A percentile compares a stretch with the other conserved stretches of the same genome.
phyloP scores from a whole-genome alignment of 2,888 invertebrate genomes.

The Cyclophora albipunctata region DNA sequence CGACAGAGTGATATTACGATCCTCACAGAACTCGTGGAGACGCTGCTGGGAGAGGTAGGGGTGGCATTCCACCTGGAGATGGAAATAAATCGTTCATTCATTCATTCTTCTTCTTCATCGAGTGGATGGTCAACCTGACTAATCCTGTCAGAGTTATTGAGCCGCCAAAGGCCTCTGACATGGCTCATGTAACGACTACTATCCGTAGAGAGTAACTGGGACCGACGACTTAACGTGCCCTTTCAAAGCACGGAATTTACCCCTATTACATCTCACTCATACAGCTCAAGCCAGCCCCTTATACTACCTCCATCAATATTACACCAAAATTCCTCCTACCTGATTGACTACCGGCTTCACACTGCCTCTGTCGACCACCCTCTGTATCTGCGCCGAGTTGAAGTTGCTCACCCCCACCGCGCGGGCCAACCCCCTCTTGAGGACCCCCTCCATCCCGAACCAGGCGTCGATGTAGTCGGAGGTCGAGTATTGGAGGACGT shows the following conservation, averaged over 20 bases:
- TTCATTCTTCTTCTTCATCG: too few species aligned
- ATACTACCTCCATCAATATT: too few species aligned
- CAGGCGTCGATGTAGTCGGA: conserved; percentile 85
- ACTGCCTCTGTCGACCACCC: conserved; percentile 78
- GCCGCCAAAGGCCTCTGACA: too few species aligned
- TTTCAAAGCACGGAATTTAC: too few species aligned
- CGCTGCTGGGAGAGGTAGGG: conserved; percentile 83
- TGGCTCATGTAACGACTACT: too few species aligned
- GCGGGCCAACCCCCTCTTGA: conserved; percentile 78
- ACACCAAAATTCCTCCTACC: conserved; percentile 30
- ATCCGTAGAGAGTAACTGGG: too few species aligned
- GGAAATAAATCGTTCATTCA: neutral
- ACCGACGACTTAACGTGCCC: too few species aligned
- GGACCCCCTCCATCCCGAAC: conserved; percentile 86
- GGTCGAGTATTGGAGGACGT: conserved; percentile 51
- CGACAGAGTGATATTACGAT: conserved; percentile 79
- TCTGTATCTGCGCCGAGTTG: conserved; percentile 84
- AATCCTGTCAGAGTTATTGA: too few species aligned
- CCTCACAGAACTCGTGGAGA: conserved; percentile 79
- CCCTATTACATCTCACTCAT: too few species aligned
- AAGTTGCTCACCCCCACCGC: conserved; percentile 92
- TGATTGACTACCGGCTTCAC: conserved; percentile 82
- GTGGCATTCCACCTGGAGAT: conserved; percentile 82
- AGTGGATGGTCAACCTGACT: neutral
- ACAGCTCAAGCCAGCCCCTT: too few species aligned